A percentile compares a stretch with the other conserved stretches of the same genome.
These are phyloP conservation scores for Drosophila nigrodunni DNA, from an alignment of 1,140 invertebrate species.

Conservation along the genomic window DNA sequence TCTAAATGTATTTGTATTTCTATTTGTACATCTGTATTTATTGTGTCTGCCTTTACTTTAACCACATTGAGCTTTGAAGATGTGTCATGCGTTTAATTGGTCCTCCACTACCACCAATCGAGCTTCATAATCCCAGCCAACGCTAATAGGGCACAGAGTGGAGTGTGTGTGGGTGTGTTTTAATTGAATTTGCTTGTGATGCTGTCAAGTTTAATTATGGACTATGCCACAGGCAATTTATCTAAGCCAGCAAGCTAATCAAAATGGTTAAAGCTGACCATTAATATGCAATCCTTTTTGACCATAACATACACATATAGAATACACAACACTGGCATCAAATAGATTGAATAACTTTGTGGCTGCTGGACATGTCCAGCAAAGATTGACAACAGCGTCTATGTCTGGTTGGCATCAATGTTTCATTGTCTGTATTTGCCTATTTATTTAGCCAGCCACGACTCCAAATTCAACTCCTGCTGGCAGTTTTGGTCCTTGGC, in stretches of 20 bases:
- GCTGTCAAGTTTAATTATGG: slow-evolving; percentile 43
- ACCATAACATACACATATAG: slow-evolving; percentile 49
- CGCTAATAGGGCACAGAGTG: slow-evolving; percentile 54
- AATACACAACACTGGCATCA: slow-evolving; percentile 47
- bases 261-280: slow-evolving; percentile 40
- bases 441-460: slow-evolving; percentile 65
- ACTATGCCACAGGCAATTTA: slow-evolving; percentile 59
- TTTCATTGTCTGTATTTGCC: slow-evolving; percentile 63
- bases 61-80: slow-evolving; percentile 21
- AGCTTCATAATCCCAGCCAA: slow-evolving; percentile 59
- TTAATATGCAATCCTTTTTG: slow-evolving; percentile 55
- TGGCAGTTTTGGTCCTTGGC: slow-evolving; percentile 8
- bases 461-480: not conserved
- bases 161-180: slow-evolving; percentile 2
- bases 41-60: slow-evolving; percentile 14
- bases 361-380: slow-evolving; percentile 1
- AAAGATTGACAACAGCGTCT: slow-evolving; percentile 15
- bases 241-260: slow-evolving; percentile 71
- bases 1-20: slow-evolving; percentile 15
- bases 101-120: slow-evolving; percentile 1
- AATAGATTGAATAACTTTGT: slow-evolving; percentile 71
- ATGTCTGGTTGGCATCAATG: slow-evolving; percentile 44
- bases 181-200: slow-evolving; percentile 56
- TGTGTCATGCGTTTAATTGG: slow-evolving; percentile 60
- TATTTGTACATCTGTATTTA: slow-evolving; percentile 32